Evolutionary conservation across 2,888 invertebrate species (phyloP), one percentile per base, ranked within the genome.

Genomic region (Smittia aterrima): DNA sequence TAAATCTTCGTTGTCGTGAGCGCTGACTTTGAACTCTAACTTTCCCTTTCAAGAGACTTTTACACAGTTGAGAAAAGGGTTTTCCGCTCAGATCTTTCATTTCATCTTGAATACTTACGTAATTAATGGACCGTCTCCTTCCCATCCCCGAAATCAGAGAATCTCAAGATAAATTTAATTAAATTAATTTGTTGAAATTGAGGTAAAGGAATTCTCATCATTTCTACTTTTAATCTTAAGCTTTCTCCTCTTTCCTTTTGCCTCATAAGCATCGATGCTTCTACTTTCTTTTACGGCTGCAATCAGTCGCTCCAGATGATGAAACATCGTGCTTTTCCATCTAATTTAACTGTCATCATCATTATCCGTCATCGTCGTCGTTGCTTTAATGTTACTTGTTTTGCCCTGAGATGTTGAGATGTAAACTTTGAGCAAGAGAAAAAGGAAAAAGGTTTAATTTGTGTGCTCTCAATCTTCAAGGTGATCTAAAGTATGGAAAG

Each of bases 341-440:
- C 58, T 58, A 58, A 58, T 58, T 58, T 58, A 18, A 58, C 58
- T 58, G n/a, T 58, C 7, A 58, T 58, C 58, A 58, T 58, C 58
- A 58, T 58, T 22, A 58, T 22, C 58, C 18, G 18, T 58, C 58
- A 58, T 18, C 58, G 9, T n/a, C 47, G 11, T 47, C 47, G 16
- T 47, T 47, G 32, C 32, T 32, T 32, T 32, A 32, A 32, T 32
- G 3, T 32, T 32, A 32, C 32, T 32, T 32, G 32, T 32, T 32
- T 32, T 32, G 32, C 32, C 32, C 9, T 32, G 32, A 32, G 32
- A 32, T 9, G 32, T 32, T 6, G 9, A 32, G 9, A 9, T 9
- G 32, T 3, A 32, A 32, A 3, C 9, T 9, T 32, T 32, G 32
- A 32, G 32, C n/a, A n/a, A n/a, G n/a, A n/a, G n/a, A n/a, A n/a